Percentiles rank a stretch among this genome's conserved stretches.
Conservation (phyloP, 2,888 invertebrate genomes). For the Cecidostiba fungosa region DNA sequence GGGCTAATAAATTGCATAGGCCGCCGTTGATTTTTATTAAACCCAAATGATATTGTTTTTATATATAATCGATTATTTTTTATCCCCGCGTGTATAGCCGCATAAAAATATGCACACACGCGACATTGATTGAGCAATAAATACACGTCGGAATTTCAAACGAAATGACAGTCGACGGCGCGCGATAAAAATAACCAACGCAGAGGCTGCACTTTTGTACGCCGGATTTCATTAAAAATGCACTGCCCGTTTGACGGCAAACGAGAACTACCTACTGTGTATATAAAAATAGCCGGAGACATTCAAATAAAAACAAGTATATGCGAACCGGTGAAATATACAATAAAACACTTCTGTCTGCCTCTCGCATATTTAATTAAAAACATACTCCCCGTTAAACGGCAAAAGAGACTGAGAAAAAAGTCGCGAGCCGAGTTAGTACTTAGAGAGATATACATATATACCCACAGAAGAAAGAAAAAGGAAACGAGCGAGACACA, state of each 20-base stretch:
- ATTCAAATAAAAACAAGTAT: neutral
- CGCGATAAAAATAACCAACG: neutral
- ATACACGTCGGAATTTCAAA: neutral
- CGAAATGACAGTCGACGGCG: neutral
- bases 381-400: slow-evolving; percentile 48
- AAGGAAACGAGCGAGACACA: slow-evolving; percentile 4
- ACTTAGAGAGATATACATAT: slow-evolving; percentile 3
- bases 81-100: neutral
- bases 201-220: neutral
- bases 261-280: neutral
- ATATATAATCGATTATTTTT: neutral
- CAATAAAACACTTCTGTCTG: slow-evolving; percentile 2
- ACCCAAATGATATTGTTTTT: neutral
- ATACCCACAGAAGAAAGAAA: neutral
- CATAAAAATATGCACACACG: neutral
- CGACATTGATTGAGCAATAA: neutral
- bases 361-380: slow-evolving; percentile 45
- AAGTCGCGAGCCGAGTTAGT: slow-evolving; percentile 1
- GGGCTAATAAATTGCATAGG: neutral
- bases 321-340: neutral
- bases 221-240: slow-evolving; percentile 4
- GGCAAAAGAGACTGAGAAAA: slow-evolving; percentile 43
- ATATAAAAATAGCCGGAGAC: neutral
- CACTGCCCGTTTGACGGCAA: neutral
- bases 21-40: neutral